phyloP scores from a whole-genome alignment of 2,888 invertebrate genomes.

The Mythimna albipuncta region DNA sequence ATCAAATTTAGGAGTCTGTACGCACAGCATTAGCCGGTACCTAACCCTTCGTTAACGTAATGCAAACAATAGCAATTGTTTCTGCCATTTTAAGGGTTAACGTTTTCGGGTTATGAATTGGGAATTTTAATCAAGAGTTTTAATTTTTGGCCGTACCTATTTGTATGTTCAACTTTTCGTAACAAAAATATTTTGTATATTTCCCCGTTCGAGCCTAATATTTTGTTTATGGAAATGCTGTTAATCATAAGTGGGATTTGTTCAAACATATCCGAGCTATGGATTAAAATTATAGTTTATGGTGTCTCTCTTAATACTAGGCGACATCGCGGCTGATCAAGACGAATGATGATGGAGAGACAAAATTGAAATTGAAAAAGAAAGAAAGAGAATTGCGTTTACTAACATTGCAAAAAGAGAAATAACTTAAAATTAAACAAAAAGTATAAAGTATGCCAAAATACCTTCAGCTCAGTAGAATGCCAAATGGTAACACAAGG shows the following conservation, averaged over 20 bases:
- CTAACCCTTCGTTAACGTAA: constrained; percentile 52
- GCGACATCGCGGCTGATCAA: not conserved
- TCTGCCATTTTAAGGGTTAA: constrained; percentile 53
- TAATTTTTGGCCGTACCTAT: not conserved
- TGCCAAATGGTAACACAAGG: no score
- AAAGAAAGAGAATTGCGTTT: no score
- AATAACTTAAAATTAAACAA: no score
- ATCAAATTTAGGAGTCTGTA: constrained; percentile 52
- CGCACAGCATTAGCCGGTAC: constrained; percentile 38
- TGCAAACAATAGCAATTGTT: constrained; percentile 60
- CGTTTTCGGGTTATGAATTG: constrained; percentile 45
- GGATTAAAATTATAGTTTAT: no score
- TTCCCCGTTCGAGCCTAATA: not conserved
- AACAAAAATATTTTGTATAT: not conserved
- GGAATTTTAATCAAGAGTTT: constrained; percentile 58
- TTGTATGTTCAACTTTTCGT: not conserved
- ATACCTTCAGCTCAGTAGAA: no score
- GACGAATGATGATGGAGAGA: not conserved
- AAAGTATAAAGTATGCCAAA: no score
- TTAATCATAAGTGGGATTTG: not conserved
- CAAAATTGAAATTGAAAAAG: no score
- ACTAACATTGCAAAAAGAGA: no score
- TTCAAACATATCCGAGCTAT: no score
- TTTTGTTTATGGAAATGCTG: not conserved
- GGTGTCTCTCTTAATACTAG: no score